Evolutionary conservation across 2,888 invertebrate species (phyloP), one percentile per base, ranked within the genome.

Genomic region (Cataglyphis livida): DNA sequence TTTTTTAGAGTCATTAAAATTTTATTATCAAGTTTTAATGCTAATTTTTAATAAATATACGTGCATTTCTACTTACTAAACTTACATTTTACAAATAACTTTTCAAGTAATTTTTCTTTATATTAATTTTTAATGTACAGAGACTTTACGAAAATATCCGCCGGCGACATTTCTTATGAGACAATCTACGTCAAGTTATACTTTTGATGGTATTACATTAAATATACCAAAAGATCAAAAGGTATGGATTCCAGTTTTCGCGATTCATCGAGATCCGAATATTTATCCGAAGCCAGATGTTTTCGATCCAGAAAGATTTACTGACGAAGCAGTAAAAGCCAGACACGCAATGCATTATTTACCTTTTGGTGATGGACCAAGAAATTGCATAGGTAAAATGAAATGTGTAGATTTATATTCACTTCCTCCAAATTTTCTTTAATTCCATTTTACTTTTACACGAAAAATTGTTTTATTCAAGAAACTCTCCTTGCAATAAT

Each of bases 271-370:
- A 15, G 91, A 93, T 88, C 90, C 91, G 35, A 79, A 87, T 41
- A 90, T 91, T 81, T 93, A 91, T 88, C 89, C 91, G 0, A 71
- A 92, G 65, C 91, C 92, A 25, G 87, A 88, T 28, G 82, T 71
- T 0, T 92, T 91, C 66, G 91, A 93, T 87, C 93, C 92, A 32
- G 90, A 91, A 70, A 89, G 93, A 86, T 93, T 93, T 68, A 78
- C 51, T 12, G 89, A 90, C 28, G 89, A 92, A 32, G 28, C 41
- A 32, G 12, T n/a, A 0, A 85, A 88, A 85, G 51, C 74, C 25
- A 88, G 91, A 71, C 90, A 93, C 74, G 85, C 90, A 21, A 91
- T 90, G 86, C 64, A 82, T 62, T 88, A 89, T 61, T 0, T 74
- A 44, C 91, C 91, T 15, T 91, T 92, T 74, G 90, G 92, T 15